phyloP scores from a whole-genome alignment of 1,140 invertebrate species.

The Drosophila kepulauana region DNA sequence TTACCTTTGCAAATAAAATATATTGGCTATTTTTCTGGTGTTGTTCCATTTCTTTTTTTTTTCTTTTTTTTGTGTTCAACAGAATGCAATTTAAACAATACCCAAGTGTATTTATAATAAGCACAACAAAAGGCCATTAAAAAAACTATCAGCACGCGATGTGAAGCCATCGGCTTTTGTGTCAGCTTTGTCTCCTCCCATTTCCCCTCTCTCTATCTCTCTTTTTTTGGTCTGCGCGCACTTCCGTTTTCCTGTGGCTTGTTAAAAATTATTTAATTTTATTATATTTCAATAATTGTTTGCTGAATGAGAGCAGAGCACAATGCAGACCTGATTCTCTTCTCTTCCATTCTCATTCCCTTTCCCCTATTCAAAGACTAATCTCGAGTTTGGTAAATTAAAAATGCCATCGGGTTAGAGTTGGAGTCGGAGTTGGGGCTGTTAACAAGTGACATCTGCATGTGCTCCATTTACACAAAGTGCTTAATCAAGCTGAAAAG shows the following conservation, averaged over 20 bases:
- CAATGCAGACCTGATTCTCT: background rate
- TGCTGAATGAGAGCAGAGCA: conserved; percentile 49
- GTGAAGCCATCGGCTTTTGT: conserved; percentile 69
- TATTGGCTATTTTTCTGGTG: conserved; percentile 44
- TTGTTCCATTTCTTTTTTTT: background rate
- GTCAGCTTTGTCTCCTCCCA: conserved; percentile 12
- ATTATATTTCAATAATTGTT: conserved; percentile 78
- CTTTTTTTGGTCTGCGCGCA: conserved; percentile 27
- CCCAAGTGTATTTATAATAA: conserved; percentile 74
- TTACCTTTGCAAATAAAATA: conserved; percentile 81
- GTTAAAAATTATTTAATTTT: conserved; percentile 81
- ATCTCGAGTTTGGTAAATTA: conserved; percentile 63
- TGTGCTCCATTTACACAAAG: conserved; percentile 81
- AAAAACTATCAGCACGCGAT: conserved; percentile 61
- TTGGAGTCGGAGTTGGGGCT: background rate
- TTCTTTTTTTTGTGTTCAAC: conserved; percentile 40
- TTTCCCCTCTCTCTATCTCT: background rate
- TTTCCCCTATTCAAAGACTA: conserved; percentile 3
- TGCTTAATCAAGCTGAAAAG: conserved; percentile 82
- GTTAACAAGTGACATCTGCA: conserved; percentile 59
- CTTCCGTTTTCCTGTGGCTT: conserved; percentile 79
- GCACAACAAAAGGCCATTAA: conserved; percentile 63
- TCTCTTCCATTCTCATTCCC: background rate
- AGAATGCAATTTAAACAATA: conserved; percentile 81
- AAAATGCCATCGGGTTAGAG: conserved; percentile 69